Base-by-base conservation (phyloP, 2,888 invertebrate genomes). In the Lypha dubia region DNA sequence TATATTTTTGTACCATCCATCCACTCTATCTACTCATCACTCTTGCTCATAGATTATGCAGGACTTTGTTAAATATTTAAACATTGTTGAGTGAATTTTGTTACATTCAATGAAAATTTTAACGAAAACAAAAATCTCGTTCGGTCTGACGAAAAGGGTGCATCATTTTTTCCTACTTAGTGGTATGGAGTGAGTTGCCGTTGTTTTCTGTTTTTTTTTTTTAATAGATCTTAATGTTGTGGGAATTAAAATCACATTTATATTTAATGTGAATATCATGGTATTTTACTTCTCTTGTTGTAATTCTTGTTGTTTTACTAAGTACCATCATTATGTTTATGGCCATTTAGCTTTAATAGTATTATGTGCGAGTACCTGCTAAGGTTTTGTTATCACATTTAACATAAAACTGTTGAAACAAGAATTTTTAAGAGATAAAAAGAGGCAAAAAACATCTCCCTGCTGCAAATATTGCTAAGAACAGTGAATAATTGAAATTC, bases 1-100 rank as follows among this genome's bases (percentile, higher is more conserved):
- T n/a, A n/a, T n/a, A n/a, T 74, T 87, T 89, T 87, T 86, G 38
- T 88, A 85, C 88, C 87, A 86, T 86, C 87, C 87, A 87, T 87
- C n/a, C n/a, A n/a, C n/a, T n/a, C n/a, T 4, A 3, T 88, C 88
- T 88, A 88, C 88, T 89, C 89, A 91, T 89, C 90, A 90, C 88
- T 41, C 20, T 89, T 89, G 87, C 88, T 90, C 89, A 90, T 90
- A 88, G 91, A 90, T 90, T 90, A 90, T 90, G 91, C 90, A 87
- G 89, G 88, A 89, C 89, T 58, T 89, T 89, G 79, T 84, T 90
- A 88, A 89, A 91, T 91, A 88, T 90, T 89, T 90, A 91, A 90
- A 70, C 49, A 53, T 22, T 67, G 58, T 67, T 79, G 65, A 79
- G 62, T 79, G 79, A 79, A 73, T 79, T 79, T 73, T 28, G 24